Conservation (phyloP, 2,888 invertebrate species). For the Stictocephala bisonia region DNA sequence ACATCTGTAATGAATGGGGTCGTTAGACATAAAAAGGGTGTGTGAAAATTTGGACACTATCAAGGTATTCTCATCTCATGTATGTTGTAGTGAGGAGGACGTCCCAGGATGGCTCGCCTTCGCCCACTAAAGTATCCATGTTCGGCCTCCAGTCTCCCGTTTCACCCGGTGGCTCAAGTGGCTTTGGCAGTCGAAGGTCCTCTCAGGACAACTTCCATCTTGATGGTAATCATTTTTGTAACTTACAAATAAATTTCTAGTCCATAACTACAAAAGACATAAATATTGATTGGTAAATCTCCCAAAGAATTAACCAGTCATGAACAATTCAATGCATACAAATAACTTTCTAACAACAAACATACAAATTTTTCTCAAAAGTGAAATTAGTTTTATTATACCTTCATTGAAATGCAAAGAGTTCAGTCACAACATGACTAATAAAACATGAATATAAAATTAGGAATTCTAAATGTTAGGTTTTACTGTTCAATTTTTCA, state of each 20-base stretch:
- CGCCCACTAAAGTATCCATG: slow-evolving; percentile 76
- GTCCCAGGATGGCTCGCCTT: slow-evolving; percentile 82
- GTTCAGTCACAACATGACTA: no score
- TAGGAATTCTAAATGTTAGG: no score
- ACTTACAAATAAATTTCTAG: neutral
- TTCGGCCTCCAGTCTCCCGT: slow-evolving; percentile 73
- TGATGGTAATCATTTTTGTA: slow-evolving; percentile 70
- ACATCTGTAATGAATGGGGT: no score
- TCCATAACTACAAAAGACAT: neutral
- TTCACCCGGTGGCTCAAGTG: slow-evolving; percentile 90
- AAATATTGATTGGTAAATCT: neutral
- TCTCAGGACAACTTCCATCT: slow-evolving; percentile 92
- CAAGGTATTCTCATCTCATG: no score
- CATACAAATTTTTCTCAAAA: no score
- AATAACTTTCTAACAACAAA: neutral
- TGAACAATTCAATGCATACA: neutral
- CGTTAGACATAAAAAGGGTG: no score
- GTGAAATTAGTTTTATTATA: no score
- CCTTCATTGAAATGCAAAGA: no score
- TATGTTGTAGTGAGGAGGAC: slow-evolving; percentile 70
- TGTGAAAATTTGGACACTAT: no score
- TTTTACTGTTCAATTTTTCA: no score
- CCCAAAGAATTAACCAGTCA: neutral
- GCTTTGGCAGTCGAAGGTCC: slow-evolving; percentile 90
- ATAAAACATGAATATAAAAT: no score